Evolutionary conservation across 2,888 invertebrate genomes (phyloP), one percentile per base, ranked within the genome.

Genomic region (Gymnosoma rotundatum): DNA sequence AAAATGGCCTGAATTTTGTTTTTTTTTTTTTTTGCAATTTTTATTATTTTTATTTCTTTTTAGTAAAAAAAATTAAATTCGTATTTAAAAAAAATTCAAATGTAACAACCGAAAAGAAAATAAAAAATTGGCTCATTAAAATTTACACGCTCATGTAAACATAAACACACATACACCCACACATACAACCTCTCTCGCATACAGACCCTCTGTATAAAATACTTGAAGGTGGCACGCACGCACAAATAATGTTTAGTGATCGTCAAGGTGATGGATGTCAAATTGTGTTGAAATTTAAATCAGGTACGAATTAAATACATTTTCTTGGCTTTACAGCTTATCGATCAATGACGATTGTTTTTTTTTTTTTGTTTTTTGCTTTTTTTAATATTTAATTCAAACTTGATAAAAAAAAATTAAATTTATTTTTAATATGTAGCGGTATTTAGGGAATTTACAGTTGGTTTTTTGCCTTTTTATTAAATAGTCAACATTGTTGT

Each of bases 181-280:
- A 56, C 18, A 52, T 48, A 58, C 21, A 63, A 12, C 7, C 50
- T n/a, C 32, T 61, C 50, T n/a, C 61, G 9, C 2, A 21, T 8
- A 36, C 20, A 38, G 9, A 50, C 16, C 25, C 25, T 38, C 60
- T 20, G 32, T 66, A 58, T n/a, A 56, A 66, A 75, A 66, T 64
- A 70, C 64, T 61, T 79, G 83, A 83, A 83, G 83, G 70, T 83
- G 83, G 58, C 42, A 76, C 75, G 66, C 83, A 78, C 83, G 78
- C 69, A 75, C 20, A 58, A 48, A 38, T 56, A 83, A 72, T 75
- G 54, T 79, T 74, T 63, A 58, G 60, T 50, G 76, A 75, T 72
- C 83, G 61, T 75, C 83, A 83, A 83, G 83, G 83, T 83, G 79
- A 79, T 79, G 70, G 61, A 78, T 69, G 76, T 83, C 79, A 79